A percentile compares a stretch with the other conserved stretches of the same genome.
phyloP scores from a whole-genome alignment of 2,113 vertebrate genomes.

The Opisthocomus hoazin region DNA sequence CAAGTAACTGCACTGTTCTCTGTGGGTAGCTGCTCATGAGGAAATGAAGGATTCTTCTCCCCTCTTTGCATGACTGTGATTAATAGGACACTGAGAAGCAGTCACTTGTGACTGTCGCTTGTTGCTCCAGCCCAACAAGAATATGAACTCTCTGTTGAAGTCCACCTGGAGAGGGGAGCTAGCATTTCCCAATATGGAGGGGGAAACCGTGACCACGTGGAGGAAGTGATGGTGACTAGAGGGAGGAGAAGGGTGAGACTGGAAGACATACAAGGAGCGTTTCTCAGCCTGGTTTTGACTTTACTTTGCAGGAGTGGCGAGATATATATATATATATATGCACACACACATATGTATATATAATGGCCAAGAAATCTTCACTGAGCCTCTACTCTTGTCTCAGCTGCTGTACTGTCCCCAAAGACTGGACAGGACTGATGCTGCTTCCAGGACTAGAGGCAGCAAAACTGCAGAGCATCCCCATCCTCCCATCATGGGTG shows the following conservation, averaged over 20 bases:
- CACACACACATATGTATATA: neutral
- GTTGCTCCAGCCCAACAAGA: neutral
- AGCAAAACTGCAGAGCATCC: neutral
- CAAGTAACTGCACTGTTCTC: neutral
- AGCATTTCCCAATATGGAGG: neutral
- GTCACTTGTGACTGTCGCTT: neutral
- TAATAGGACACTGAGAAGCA: neutral
- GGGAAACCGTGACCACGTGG: fast-evolving
- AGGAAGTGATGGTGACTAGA: neutral
- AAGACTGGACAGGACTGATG: neutral
- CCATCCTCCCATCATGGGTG: neutral
- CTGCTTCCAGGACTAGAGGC: neutral
- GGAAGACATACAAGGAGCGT: neutral
- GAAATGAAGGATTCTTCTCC: neutral
- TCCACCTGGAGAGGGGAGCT: neutral
- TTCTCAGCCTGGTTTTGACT: neutral
- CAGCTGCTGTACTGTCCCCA: neutral
- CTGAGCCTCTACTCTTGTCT: neutral
- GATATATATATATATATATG: neutral
- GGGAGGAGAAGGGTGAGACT: neutral
- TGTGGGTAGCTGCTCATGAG: neutral
- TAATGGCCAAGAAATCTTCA: neutral
- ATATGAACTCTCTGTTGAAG: neutral
- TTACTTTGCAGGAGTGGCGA: neutral
- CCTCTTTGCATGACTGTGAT: neutral